Base-by-base conservation (phyloP, 2,113 vertebrate species). In the Lasiurus borealis region DNA sequence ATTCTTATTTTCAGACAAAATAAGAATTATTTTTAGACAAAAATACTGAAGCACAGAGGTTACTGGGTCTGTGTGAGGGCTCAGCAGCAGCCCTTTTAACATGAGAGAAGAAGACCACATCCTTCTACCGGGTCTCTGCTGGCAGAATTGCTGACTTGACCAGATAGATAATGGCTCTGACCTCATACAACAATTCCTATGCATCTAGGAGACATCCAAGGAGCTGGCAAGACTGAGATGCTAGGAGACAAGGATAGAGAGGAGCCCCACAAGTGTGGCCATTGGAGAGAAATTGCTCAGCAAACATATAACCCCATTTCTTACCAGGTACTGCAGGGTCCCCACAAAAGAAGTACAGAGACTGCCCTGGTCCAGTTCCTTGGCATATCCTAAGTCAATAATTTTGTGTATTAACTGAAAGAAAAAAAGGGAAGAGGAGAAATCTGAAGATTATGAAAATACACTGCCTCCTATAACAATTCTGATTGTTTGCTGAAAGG, bases 371-470 rank as follows among this genome's bases (percentile, higher is more conserved):
- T 99, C 99, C 98, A 99, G 93, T 96, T 99, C 99, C 97, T 99
- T 99, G 52, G 99, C 99, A 50, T 99, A 99, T 71, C 99, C 99
- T 8, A 99, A 98, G 96, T 99, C 99, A 97, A 99, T 99, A 85
- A 99, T 99, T 98, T 99, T 99, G 98, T 99, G 99, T 97, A 99
- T 99, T 97, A 99, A 98, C 99, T 99, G 97, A 50, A 97, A 97
- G 66, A 88, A 83, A 50, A 54, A 21, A 68, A 52, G 54, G 6
- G 76, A 75, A 19, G n/a, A 76, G 6, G 68, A 94, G 80, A 91
- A 88, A 76, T 54, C 31, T 84, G 50, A 94, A 48, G 66, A 16
- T 94, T 94, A 68, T 13, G 25, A 73, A 66, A 85, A 34, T 8
- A 85, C 0, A 25, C 1, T 31, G 0, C 54, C 54, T 94, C 85